Base-by-base conservation (phyloP, 2,113 vertebrate species). In the Spea bombifrons region DNA sequence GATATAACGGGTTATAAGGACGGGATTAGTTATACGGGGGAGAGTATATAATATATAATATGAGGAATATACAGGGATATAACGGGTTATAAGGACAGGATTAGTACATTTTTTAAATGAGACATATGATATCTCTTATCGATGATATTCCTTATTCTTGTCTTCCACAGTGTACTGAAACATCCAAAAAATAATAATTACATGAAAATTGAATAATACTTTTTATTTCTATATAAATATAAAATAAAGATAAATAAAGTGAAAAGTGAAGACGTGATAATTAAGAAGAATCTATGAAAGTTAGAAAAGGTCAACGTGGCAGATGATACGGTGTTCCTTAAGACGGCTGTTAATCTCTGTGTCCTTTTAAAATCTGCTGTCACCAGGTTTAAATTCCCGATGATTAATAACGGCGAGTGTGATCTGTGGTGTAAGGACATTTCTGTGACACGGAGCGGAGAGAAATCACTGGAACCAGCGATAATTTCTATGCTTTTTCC, bases 361-460 rank as follows among this genome's bases (percentile, higher is more conserved):
- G 47, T 61, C 52, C 13, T 68, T 45, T 5, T 57, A 15, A 47
- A 57, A 69, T 64, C 17, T 52, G 46, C 47, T 78, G 43, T 78
- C 57, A 52, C 68, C 43, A 52, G 48, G 45, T 69, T 46, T 50
- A 71, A 61, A 71, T 49, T 6, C 0, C 43, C 9, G 7, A 69
- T 7, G 15, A 65, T 47, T 50, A 78, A 65, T 4, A 17, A 12
- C 5, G 66, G 49, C 9, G 17, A 12, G 30, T 8, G 10, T 16
- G 59, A 13, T 5, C 13, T 7, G 17, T 13, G 5, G 5, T 7
- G 8, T 16, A 30, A 44, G 12, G 13, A 49, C 43, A 48, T 50
- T 57, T 12, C 69, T 46, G 57, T 6, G 5, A 12, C 76, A 73
- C 16, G 69, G 66, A 49, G 17, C 13, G 16, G 50, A 71, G 57